Evolutionary conservation across 2,797 vertebrate genomes (phyloP).

Genomic region (Centroberyx gerrardi): DNA sequence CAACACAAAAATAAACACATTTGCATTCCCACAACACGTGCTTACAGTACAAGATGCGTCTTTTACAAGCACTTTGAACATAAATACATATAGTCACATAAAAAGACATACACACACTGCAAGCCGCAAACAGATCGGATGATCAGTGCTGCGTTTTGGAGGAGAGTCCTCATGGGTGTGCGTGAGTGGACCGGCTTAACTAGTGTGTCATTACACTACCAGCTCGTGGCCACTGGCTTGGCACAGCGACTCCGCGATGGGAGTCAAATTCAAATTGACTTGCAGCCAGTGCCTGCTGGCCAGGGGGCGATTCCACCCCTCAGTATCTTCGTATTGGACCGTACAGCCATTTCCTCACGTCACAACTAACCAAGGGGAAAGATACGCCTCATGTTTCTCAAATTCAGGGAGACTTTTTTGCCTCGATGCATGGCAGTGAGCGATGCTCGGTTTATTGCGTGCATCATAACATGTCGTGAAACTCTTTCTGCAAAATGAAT

Average conservation of each 20-base stretch:
- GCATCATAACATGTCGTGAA: constrained; percentile 40
- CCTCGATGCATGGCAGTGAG: constrained; percentile 32
- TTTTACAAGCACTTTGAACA: constrained; percentile 62
- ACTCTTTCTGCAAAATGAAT: constrained; percentile 28
- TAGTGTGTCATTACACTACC: constrained; percentile 70
- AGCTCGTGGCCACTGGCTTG: constrained; percentile 67
- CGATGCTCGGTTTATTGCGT: constrained; percentile 50
- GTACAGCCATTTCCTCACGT: constrained; percentile 47
- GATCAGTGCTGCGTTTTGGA: constrained; percentile 58
- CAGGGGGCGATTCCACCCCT: constrained; percentile 48
- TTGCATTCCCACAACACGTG: constrained; percentile 46
- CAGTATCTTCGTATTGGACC: constrained; percentile 58
- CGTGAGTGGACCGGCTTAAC: constrained; percentile 54
- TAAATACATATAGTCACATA: constrained; percentile 52
- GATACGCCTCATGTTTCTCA: constrained; percentile 46
- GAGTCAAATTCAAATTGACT: constrained; percentile 70
- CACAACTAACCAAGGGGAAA: constrained; percentile 43
- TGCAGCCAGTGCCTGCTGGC: constrained; percentile 53
- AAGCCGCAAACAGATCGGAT: constrained; percentile 60
- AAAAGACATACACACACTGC: constrained; percentile 38
- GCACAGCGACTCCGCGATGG: constrained; percentile 44
- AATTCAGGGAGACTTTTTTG: constrained; percentile 38
- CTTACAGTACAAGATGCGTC: background rate
- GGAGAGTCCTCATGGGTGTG: constrained; percentile 61
- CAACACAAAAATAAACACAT: constrained; percentile 64